Evolutionary conservation across 1,140 invertebrate species (phyloP), one percentile per base, ranked within the genome.

Genomic region (Latrodectus geometricus): DNA sequence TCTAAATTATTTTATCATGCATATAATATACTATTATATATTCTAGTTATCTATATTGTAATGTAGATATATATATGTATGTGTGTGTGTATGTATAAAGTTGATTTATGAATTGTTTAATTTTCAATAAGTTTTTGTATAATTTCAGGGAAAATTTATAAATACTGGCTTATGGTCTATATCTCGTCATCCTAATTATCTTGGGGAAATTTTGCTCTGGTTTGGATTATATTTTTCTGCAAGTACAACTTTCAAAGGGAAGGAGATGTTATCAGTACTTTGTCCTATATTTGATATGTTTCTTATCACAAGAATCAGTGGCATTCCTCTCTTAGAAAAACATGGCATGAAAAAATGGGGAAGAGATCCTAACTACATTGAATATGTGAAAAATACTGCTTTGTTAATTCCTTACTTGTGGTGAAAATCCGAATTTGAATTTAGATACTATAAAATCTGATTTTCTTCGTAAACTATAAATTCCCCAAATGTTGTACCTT

Each of bases 161-260:
- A 86, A 89, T 90, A 77, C 88, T 95, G 95, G 97, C 17, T 91
- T 98, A 17, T 98, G 97, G 97, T 94, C 94, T 69, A 90, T 97
- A 17, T 97, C 96, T 0, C 93, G 97, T 82, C 97, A 98, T 92
- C 97, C 97, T 0, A 98, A 98, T 91, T 98, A 98, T 90, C 97
- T 98, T 91, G 97, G 97, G 0, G 97, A 98, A 92, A 96, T 98
- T 50, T 92, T 96, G 0, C 92, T 98, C 2, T 98, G 97, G 97
- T 97, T 96, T 94, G 97, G 97, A 2, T 95, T 98, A 72, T 98
- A 97, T 90, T 93, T 96, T 68, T 96, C 97, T 90, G 96, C 96
- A 0, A 91, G 96, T 1, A 97, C 96, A 89, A 95, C 97, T 4
- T 94, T 98, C 72, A 93, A 95, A 89, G 94, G 95, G 56, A 90